phyloP scores from a whole-genome alignment of 2,797 vertebrate genomes.

The Somateria mollissima region DNA sequence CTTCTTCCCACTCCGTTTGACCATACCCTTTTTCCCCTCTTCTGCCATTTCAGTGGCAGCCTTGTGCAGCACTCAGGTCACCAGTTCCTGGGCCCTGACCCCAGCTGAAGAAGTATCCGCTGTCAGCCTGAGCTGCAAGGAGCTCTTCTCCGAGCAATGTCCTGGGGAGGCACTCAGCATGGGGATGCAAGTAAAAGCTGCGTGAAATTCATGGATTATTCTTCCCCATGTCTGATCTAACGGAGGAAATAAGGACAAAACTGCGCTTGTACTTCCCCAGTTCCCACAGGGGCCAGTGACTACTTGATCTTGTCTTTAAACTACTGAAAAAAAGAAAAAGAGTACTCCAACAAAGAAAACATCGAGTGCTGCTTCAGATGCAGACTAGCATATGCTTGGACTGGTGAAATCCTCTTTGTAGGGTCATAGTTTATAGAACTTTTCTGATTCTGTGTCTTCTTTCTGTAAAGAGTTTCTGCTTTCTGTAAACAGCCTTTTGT shows the following conservation, averaged over 20 bases:
- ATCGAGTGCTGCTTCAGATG: neutral
- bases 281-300: neutral
- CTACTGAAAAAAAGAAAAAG: neutral
- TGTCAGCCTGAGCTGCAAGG: neutral
- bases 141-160: neutral
- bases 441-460: neutral
- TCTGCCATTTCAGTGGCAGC: neutral
- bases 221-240: neutral
- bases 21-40: neutral
- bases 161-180: neutral
- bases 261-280: neutral
- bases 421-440: neutral
- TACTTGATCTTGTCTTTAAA: neutral
- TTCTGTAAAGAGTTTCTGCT: neutral
- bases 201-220: neutral
- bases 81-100: neutral
- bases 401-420: neutral
- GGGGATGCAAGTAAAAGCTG: neutral
- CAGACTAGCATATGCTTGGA: neutral
- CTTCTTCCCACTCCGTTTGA: neutral
- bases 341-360: neutral
- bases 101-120: neutral
- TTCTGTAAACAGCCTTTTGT: conserved; percentile 15
- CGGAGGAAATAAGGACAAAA: neutral
- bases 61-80: neutral